Conservation (phyloP, 2,888 invertebrate genomes). For the Acleris sparsana region DNA sequence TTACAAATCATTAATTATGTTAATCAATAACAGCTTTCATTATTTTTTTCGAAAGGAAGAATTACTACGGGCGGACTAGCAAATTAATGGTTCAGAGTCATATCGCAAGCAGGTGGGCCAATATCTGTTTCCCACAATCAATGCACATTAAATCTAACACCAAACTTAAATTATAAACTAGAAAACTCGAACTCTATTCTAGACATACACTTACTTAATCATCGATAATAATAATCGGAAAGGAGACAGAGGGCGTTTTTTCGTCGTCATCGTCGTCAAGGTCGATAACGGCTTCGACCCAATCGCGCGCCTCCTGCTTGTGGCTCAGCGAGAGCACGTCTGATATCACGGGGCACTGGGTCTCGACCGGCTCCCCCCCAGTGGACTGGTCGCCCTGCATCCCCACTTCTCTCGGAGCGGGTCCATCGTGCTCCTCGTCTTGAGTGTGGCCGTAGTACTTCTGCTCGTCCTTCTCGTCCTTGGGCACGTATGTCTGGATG, state of each 20-base stretch:
- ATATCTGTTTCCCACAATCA: neutral
- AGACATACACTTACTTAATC: conserved; percentile 5
- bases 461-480: conserved; percentile 70
- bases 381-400: conserved; percentile 51
- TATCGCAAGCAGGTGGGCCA: no score
- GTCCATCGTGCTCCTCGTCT: conserved; percentile 50
- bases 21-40: no score
- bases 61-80: no score
- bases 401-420: conserved; percentile 39
- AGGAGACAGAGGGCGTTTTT: neutral
- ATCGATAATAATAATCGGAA: conserved; percentile 21
- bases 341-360: conserved; percentile 72
- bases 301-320: conserved; percentile 49
- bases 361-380: conserved; percentile 57
- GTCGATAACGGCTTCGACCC: conserved; percentile 54
- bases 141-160: neutral
- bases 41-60: no score
- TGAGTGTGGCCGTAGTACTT: conserved; percentile 70
- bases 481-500: conserved; percentile 69
- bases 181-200: neutral
- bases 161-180: neutral
- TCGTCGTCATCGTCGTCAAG: conserved; percentile 5
- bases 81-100: no score
- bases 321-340: conserved; percentile 72
- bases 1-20: no score